phyloP scores from a whole-genome alignment of 2,888 invertebrate genomes.

The Beris morrisii region DNA sequence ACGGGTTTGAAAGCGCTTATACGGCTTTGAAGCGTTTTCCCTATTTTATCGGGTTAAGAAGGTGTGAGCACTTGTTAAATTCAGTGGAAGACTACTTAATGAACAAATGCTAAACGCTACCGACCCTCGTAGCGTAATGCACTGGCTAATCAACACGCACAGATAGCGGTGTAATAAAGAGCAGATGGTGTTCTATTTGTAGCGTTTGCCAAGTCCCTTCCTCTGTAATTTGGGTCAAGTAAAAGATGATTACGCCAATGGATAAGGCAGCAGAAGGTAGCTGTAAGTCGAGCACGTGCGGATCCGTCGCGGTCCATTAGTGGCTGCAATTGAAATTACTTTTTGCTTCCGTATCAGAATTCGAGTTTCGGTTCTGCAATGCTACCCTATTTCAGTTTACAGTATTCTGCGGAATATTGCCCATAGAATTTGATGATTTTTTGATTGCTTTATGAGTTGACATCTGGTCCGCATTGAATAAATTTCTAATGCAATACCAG shows the following conservation, averaged over 20 bases:
- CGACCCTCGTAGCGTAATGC: neutral
- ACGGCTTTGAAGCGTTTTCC: slow-evolving; percentile 12
- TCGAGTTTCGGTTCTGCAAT: neutral
- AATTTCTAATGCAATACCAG: neutral
- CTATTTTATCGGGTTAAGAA: slow-evolving; percentile 17
- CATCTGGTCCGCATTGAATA: neutral
- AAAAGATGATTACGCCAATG: slow-evolving; percentile 34
- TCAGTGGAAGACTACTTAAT: slow-evolving; percentile 14
- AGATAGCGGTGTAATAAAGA: slow-evolving; percentile 12
- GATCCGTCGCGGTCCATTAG: slow-evolving; percentile 13
- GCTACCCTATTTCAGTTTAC: neutral
- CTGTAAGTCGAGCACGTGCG: slow-evolving; percentile 1
- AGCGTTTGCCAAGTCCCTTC: slow-evolving; percentile 8
- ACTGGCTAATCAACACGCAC: neutral
- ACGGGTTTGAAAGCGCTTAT: slow-evolving; percentile 8
- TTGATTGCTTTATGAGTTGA: neutral
- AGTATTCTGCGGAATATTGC: neutral
- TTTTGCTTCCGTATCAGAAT: too few species aligned
- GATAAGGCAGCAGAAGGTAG: slow-evolving; percentile 13
- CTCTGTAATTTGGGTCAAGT: slow-evolving; percentile 37
- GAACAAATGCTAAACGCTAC: neutral
- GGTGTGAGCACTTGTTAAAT: slow-evolving; percentile 23
- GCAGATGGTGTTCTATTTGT: slow-evolving; percentile 24
- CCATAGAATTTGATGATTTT: neutral
- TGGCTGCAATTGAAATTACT: slow-evolving; percentile 1